These are phyloP conservation scores for Sclerurus mexicanus DNA, from an alignment of 2,113 vertebrate species.

Conservation along the genomic window DNA sequence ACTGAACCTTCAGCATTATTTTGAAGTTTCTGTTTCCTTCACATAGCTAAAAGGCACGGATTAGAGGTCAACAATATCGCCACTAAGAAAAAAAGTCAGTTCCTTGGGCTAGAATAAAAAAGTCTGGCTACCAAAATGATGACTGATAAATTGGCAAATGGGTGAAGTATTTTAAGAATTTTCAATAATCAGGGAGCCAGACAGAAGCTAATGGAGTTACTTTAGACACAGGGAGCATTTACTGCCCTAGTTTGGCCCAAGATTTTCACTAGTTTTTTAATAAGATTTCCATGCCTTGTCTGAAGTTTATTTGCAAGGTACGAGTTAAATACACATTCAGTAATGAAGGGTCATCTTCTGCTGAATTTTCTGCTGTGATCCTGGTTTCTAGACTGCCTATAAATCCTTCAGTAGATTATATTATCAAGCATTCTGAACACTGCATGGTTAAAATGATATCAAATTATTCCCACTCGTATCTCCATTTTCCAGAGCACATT, in stretches of 20 bases:
- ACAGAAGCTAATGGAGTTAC: not conserved
- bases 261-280: not conserved
- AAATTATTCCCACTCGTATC: not conserved
- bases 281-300: not conserved
- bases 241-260: not conserved
- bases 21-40: not conserved
- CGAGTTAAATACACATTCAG: not conserved
- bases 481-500: not conserved
- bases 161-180: not conserved
- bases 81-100: not conserved
- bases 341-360: not conserved
- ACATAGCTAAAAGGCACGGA: not conserved
- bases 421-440: not conserved
- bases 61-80: not conserved
- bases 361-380: not conserved
- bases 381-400: not conserved
- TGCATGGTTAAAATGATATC: not conserved
- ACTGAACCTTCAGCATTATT: not conserved
- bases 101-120: not conserved
- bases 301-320: not conserved
- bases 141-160: not conserved
- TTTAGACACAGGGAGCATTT: not conserved
- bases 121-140: not conserved
- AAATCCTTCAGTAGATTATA: not conserved
- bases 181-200: not conserved